Conservation (phyloP, 1,140 invertebrate genomes). For the Babylonia areolata region DNA sequence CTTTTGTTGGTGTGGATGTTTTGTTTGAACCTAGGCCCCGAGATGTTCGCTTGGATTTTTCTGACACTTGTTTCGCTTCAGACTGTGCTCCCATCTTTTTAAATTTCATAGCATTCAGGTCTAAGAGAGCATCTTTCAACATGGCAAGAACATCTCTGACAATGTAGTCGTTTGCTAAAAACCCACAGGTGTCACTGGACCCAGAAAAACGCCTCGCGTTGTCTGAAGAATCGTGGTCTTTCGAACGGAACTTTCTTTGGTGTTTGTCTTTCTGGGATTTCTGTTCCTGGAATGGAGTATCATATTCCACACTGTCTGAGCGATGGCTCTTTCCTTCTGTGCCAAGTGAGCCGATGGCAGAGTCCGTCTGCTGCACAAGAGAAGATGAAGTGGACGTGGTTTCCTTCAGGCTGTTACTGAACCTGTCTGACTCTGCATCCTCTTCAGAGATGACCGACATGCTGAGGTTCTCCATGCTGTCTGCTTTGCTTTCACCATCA, state of each 20-base stretch:
- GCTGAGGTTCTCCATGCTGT: constrained; percentile 38
- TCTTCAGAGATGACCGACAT: constrained; percentile 48
- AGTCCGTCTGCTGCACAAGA: constrained; percentile 11
- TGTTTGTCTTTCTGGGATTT: not conserved
- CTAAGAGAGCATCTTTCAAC: constrained; percentile 68
- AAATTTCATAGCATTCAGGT: constrained; percentile 63
- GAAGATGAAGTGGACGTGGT: not conserved
- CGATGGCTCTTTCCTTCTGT: not conserved
- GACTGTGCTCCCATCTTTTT: constrained; percentile 46
- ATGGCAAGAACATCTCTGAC: constrained; percentile 70
- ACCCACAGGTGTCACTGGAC: constrained; percentile 59
- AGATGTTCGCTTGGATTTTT: constrained; percentile 25
- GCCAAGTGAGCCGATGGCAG: constrained; percentile 11
- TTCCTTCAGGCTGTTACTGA: not conserved
- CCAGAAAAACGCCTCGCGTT: constrained; percentile 48
- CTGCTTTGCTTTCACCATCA: constrained; percentile 47
- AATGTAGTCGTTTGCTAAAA: constrained; percentile 72
- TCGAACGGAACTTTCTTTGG: constrained; percentile 32
- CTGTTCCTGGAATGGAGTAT: constrained; percentile 58
- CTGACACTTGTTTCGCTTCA: constrained; percentile 37
- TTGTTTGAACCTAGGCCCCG: not conserved
- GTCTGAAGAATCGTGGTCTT: constrained; percentile 56
- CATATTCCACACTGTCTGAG: constrained; percentile 52
- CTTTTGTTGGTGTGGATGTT: not conserved
- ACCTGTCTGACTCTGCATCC: constrained; percentile 33